Conservation (phyloP, 2,797 vertebrate genomes). For the Sebastes steindachneri region DNA sequence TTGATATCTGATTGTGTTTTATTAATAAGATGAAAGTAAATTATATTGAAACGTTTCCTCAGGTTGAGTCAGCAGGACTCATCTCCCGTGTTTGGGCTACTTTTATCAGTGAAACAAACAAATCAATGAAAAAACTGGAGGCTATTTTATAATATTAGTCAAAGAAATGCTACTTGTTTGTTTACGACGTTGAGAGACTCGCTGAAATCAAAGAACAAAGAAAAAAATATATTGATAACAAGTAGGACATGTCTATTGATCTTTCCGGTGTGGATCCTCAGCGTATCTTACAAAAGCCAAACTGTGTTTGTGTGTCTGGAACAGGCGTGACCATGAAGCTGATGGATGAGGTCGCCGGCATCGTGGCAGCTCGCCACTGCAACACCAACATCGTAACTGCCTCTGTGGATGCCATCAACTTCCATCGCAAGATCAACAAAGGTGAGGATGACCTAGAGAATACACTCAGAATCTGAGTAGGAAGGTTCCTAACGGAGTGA, state of each 20-base stretch:
- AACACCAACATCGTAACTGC: conserved; percentile 96
- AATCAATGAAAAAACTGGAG: background rate
- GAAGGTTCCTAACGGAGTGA: background rate
- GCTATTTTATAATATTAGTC: background rate
- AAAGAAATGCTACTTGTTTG: background rate
- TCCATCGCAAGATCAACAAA: conserved; percentile 95
- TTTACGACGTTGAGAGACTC: background rate
- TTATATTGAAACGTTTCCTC: background rate
- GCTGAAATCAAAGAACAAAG: background rate
- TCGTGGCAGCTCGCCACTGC: conserved; percentile 93
- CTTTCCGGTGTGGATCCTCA: background rate
- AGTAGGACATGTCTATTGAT: background rate
- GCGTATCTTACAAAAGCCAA: background rate
- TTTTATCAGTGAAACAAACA: background rate
- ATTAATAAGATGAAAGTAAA: background rate
- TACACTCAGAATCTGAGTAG: too few species aligned
- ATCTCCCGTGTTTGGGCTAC: background rate
- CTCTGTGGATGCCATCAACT: conserved; percentile 95
- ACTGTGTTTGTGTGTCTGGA: conserved; percentile 26
- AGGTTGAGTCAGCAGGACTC: background rate
- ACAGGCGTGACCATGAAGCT: conserved; percentile 97
- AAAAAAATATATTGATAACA: background rate
- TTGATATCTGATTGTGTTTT: background rate
- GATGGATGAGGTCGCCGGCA: conserved; percentile 97
- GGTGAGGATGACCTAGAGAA: conserved; percentile 73